phyloP scores from a whole-genome alignment of 2,888 invertebrate species.

The Acanthosepion esculentum region DNA sequence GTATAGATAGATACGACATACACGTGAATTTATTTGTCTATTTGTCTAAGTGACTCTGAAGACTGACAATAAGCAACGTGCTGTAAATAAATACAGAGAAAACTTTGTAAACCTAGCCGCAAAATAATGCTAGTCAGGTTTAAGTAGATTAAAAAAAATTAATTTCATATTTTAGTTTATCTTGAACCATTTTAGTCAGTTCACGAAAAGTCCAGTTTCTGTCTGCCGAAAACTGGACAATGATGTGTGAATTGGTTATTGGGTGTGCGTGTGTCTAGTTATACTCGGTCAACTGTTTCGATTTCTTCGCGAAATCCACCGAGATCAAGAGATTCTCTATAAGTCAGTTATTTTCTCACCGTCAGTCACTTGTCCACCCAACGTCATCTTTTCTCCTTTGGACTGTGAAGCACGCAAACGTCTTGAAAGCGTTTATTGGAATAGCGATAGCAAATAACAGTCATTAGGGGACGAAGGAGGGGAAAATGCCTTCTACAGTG shows the following conservation, averaged over 20 bases:
- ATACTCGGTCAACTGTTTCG: not conserved
- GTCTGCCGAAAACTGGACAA: too few species aligned
- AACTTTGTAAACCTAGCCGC: too few species aligned
- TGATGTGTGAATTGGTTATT: not conserved
- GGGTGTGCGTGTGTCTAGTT: not conserved
- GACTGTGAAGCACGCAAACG: not conserved
- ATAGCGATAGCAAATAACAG: not conserved
- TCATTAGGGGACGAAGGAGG: not conserved
- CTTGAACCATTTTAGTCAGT: too few species aligned
- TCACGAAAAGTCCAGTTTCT: too few species aligned
- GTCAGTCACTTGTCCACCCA: not conserved
- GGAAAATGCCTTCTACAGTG: not conserved
- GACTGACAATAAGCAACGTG: too few species aligned
- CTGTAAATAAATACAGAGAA: too few species aligned
- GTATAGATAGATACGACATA: too few species aligned
- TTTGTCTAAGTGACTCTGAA: too few species aligned
- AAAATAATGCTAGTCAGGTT: too few species aligned
- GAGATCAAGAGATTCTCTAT: not conserved
- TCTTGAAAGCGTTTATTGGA: not conserved
- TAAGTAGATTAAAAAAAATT: too few species aligned
- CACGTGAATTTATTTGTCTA: too few species aligned
- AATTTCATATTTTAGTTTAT: too few species aligned
- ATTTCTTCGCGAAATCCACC: not conserved
- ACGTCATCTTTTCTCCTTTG: not conserved
- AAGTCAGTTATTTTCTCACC: not conserved